Base-by-base conservation (phyloP, 2,888 invertebrate species). In the Asteroscopus sphinx region DNA sequence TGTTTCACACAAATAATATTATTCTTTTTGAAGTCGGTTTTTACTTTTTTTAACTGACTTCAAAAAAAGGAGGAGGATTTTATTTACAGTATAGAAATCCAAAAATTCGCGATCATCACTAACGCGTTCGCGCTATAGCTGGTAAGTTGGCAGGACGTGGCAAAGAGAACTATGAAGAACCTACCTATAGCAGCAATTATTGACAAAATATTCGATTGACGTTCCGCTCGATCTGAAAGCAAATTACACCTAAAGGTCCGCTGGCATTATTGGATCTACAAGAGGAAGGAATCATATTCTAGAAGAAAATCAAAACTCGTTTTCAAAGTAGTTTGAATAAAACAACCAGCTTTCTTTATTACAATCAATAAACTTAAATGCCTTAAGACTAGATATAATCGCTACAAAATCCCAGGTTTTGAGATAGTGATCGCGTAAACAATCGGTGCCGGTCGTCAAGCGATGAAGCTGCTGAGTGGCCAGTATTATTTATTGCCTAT, bases 401-500 rank as follows among this genome's bases (percentile, higher is more conserved):
- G 21, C 57, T 59, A 59, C 52, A 40, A 64, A 60, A 72, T 48
- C 64, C 55, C 52, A 51, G 64, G 51, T 48, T 26, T 66, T 47
- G 6, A 66, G 70, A 73, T 71, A 66, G 39, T 7, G 40, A 70
- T 72, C 73, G 41, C 51, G 68, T 66, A 66, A 75, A 71, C 73
- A 76, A 76, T 76, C 52, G 63, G 44, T 54, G 56, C 57, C 28
- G 58, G 64, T 68, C 64, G 48, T 55, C 69, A 70, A 69, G 62
- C 65, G 59, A 46, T 56, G 61, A 63, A 64, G 53, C 72, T 54
- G 71, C 60, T 58, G 68, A 56, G 52, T 46, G 47, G 65, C 11
- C 30, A 17, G 52, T 57, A 67, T 77, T 71, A 75, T 75, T 75
- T 73, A 73, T 77, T 67, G 67, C 49, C 73, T 65, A 77, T 65